Conservation (phyloP, 2,888 invertebrate genomes). For the Eupeodes latifasciatus region DNA sequence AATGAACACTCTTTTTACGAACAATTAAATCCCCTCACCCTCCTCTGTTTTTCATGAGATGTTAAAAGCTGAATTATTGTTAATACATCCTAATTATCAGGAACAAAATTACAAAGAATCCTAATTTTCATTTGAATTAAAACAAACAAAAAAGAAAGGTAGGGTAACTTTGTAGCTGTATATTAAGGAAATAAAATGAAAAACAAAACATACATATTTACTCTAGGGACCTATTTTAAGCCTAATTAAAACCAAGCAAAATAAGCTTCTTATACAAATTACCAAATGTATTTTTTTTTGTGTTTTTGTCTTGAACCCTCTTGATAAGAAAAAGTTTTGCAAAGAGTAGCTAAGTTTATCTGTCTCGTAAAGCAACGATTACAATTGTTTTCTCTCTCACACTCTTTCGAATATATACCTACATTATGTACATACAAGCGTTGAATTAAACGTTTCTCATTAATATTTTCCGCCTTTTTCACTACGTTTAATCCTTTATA, state of each 20-base stretch:
- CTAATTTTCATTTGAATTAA: neutral
- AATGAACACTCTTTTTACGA: neutral
- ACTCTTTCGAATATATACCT: too few species aligned
- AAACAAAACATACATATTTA: constrained; percentile 9
- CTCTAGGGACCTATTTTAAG: constrained; percentile 28
- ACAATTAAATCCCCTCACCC: neutral
- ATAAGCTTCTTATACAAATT: constrained; percentile 60
- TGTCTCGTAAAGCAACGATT: constrained; percentile 59
- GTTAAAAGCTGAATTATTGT: constrained; percentile 2
- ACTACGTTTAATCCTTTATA: constrained; percentile 49
- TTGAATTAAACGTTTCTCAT: constrained; percentile 64
- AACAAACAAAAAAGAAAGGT: neutral
- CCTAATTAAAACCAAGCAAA: constrained; percentile 50
- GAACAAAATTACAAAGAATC: neutral
- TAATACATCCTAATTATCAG: neutral
- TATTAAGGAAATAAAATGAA: neutral
- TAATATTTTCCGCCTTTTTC: constrained; percentile 65
- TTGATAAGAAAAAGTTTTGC: neutral
- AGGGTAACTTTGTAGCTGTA: too few species aligned
- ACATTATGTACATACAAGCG: neutral
- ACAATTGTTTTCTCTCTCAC: neutral
- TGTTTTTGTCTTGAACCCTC: neutral
- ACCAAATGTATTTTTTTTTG: neutral
- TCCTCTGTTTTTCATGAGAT: neutral
- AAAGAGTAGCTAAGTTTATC: constrained; percentile 24